phyloP scores from a whole-genome alignment of 30 jellyfish, hydroid and myxozoan species.

The Sanderia malayensis region DNA sequence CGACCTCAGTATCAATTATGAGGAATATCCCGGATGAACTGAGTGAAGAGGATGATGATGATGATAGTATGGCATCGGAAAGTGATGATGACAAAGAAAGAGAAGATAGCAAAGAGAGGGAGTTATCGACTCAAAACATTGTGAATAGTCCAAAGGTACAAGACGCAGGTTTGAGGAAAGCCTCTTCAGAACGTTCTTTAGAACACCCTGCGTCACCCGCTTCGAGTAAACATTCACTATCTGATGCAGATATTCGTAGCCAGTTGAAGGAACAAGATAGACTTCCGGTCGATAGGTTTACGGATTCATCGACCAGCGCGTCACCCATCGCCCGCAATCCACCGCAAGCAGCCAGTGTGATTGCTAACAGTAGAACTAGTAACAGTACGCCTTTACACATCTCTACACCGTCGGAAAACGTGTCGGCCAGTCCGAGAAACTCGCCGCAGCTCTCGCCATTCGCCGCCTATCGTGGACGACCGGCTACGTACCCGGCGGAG shows the following conservation, averaged over 20 bases:
- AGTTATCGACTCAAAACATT: constrained; percentile 10
- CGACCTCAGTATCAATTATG: constrained; percentile 47
- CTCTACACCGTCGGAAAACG: constrained; percentile 40
- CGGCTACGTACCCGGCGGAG: constrained; percentile 67
- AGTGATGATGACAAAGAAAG: constrained; percentile 36
- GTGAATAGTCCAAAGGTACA: constrained; percentile 33
- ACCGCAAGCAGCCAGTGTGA: constrained; percentile 44
- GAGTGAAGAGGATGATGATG: constrained; percentile 61
- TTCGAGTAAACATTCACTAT: constrained; percentile 10
- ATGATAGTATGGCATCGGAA: constrained; percentile 38
- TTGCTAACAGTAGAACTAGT: constrained; percentile 21
- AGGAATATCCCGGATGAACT: constrained; percentile 53
- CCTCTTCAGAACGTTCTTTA: constrained; percentile 40
- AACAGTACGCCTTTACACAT: constrained; percentile 16
- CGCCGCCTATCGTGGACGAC: constrained; percentile 57
- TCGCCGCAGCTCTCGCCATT: constrained; percentile 63
- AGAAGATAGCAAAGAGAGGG: constrained; percentile 24
- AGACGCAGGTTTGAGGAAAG: constrained; percentile 36
- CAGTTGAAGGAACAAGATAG: constrained; percentile 8
- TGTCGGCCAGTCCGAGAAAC: constrained; percentile 56
- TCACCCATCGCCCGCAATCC: constrained; percentile 6
- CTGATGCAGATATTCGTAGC: constrained; percentile 1
- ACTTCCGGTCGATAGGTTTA: neutral
- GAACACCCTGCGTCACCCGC: constrained; percentile 50
- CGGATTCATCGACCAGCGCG: constrained; percentile 8